Conservation (phyloP, 23 tunicate genomes). For the Corella eumyota region DNA sequence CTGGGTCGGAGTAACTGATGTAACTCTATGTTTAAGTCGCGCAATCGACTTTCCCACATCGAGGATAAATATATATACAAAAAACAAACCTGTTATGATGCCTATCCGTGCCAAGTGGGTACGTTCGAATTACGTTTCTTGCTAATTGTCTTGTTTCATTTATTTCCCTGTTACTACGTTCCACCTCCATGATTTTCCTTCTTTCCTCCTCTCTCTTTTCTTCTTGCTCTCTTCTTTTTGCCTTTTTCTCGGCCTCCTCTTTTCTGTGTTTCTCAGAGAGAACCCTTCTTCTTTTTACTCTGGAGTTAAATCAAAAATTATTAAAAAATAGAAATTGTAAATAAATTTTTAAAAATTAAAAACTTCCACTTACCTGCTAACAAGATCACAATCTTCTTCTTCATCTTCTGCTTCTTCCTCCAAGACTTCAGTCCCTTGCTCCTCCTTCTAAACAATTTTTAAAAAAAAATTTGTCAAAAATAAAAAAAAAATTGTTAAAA, state of each 20-base stretch:
- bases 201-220: conserved; percentile 29
- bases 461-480: too few species aligned
- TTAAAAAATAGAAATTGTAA: not conserved
- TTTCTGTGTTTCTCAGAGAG: conserved; percentile 25
- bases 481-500: too few species aligned
- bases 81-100: conserved; percentile 60
- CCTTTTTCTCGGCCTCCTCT: conserved; percentile 45
- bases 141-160: conserved; percentile 32
- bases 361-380: conserved; percentile 5
- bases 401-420: not conserved
- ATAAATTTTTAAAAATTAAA: too few species aligned
- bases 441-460: too few species aligned
- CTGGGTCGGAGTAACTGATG: too few species aligned
- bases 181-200: conserved; percentile 26
- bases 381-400: conserved; percentile 5
- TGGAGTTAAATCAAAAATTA: conserved; percentile 3
- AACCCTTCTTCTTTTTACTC: conserved; percentile 45
- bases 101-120: conserved; percentile 71
- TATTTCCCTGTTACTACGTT: conserved; percentile 15
- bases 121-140: conserved; percentile 12
- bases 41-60: too few species aligned
- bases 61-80: too few species aligned
- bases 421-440: not conserved
- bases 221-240: conserved; percentile 25
- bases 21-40: too few species aligned